phyloP scores from a whole-genome alignment of 2,797 vertebrate species.

The Morelia viridis region DNA sequence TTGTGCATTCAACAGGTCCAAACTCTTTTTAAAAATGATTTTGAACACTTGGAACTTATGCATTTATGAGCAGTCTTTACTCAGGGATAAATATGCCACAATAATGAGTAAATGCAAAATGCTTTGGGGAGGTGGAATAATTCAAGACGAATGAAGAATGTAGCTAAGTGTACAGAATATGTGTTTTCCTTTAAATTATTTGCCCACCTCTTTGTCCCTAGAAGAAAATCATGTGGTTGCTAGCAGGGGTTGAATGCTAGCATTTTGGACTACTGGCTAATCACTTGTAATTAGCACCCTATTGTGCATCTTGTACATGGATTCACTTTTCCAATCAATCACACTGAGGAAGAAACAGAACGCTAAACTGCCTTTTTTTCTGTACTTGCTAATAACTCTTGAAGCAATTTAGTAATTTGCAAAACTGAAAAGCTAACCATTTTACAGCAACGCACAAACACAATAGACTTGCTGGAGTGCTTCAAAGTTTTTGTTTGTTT shows the following conservation, averaged over 20 bases:
- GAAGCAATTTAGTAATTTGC: constrained; percentile 24
- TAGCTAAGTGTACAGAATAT: neutral
- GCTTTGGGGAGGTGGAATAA: neutral
- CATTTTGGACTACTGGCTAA: constrained; percentile 21
- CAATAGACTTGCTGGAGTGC: constrained; percentile 6
- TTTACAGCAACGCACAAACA: neutral
- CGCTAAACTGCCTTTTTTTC: neutral
- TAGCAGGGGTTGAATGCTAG: neutral
- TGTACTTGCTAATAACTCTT: constrained; percentile 13
- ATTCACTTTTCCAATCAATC: constrained; percentile 30
- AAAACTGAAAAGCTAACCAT: neutral
- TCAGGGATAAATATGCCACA: neutral
- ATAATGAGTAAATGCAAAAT: constrained; percentile 8
- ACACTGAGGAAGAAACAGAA: constrained; percentile 15
- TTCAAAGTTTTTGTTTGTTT: neutral
- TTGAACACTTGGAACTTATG: neutral
- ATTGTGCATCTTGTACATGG: constrained; percentile 31
- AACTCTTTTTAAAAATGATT: neutral
- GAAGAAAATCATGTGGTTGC: neutral
- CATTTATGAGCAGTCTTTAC: neutral
- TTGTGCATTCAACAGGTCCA: neutral
- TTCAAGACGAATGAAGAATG: neutral
- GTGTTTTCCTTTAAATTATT: constrained; percentile 21
- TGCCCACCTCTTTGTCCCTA: neutral
- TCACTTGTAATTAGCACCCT: constrained; percentile 33